phyloP scores from a whole-genome alignment of 2,113 vertebrate species.

The Cavia porcellus region DNA sequence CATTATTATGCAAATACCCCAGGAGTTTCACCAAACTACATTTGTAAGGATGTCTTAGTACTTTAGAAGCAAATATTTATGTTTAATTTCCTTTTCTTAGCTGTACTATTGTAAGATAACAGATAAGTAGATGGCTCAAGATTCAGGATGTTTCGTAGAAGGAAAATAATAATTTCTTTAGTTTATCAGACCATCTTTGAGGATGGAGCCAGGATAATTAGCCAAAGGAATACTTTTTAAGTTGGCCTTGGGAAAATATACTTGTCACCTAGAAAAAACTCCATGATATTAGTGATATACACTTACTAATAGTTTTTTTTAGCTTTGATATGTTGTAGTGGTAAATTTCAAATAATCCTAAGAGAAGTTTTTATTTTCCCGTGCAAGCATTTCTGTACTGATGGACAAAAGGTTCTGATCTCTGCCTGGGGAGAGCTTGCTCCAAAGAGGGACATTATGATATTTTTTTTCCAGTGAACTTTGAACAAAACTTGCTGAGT shows the following conservation, averaged over 20 bases:
- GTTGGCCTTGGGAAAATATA: background rate
- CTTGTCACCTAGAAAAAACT: conserved; percentile 38
- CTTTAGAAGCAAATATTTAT: conserved; percentile 55
- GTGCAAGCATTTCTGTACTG: conserved; percentile 26
- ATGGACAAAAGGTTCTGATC: background rate
- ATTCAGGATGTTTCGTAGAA: conserved; percentile 40
- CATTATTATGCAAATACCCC: conserved; percentile 11
- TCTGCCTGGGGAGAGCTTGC: conserved; percentile 47
- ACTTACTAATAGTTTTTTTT: conserved; percentile 34
- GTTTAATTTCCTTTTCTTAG: conserved; percentile 12
- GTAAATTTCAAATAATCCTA: conserved; percentile 48
- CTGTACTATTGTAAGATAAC: background rate
- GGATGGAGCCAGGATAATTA: conserved; percentile 10
- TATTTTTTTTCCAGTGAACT: conserved; percentile 50
- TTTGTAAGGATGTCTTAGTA: background rate
- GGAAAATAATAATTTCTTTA: conserved; percentile 35
- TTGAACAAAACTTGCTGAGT: conserved; percentile 34
- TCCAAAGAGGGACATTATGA: conserved; percentile 17
- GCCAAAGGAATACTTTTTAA: conserved; percentile 38
- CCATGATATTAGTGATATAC: background rate
- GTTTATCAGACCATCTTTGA: conserved; percentile 20
- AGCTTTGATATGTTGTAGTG: background rate
- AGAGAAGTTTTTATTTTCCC: conserved; percentile 62
- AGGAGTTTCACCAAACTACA: conserved; percentile 16
- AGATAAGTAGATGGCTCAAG: background rate